Evolutionary conservation across 2,888 invertebrate genomes (phyloP).

Genomic region (Argyresthia goedartella): DNA sequence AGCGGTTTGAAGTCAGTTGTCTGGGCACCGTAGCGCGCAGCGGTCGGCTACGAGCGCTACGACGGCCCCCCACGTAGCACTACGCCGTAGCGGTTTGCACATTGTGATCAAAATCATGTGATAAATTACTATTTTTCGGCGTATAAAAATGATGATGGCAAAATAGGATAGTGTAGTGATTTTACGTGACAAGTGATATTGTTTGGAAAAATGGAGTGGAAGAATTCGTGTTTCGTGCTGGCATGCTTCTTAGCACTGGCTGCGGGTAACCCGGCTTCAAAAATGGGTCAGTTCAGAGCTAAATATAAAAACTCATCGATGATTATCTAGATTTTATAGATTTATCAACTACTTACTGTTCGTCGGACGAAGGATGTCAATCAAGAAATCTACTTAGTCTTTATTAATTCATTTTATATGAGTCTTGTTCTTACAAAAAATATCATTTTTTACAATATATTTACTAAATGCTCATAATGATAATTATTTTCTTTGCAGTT

Average conservation of each 20-base stretch:
- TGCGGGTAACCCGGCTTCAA: slow-evolving; percentile 47
- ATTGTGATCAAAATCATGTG: slow-evolving; percentile 11
- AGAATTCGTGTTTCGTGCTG: slow-evolving; percentile 24
- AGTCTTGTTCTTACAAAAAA: no score
- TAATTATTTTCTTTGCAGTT: no score
- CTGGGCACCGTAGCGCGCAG: slow-evolving; percentile 42
- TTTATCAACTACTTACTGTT: no score
- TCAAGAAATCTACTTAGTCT: no score
- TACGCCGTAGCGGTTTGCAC: slow-evolving; percentile 5
- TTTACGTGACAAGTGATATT: slow-evolving; percentile 16
- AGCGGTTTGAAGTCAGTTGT: slow-evolving; percentile 38
- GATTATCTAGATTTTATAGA: no score
- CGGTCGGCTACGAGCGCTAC: slow-evolving; percentile 32
- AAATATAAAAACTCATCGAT: no score
- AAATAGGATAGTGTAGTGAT: slow-evolving; percentile 10
- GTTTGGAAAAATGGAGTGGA: slow-evolving; percentile 45
- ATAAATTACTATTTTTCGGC: slow-evolving; percentile 2
- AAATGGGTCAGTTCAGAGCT: slow-evolving; percentile 53
- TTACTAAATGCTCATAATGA: no score
- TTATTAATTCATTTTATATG: no score
- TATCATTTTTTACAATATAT: no score
- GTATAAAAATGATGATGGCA: slow-evolving; percentile 15
- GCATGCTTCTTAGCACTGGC: slow-evolving; percentile 29
- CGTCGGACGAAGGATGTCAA: no score
- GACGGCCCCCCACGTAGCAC: slow-evolving; percentile 11